Conservation (phyloP, 1,140 invertebrate species). For the Drosophila burlai region DNA sequence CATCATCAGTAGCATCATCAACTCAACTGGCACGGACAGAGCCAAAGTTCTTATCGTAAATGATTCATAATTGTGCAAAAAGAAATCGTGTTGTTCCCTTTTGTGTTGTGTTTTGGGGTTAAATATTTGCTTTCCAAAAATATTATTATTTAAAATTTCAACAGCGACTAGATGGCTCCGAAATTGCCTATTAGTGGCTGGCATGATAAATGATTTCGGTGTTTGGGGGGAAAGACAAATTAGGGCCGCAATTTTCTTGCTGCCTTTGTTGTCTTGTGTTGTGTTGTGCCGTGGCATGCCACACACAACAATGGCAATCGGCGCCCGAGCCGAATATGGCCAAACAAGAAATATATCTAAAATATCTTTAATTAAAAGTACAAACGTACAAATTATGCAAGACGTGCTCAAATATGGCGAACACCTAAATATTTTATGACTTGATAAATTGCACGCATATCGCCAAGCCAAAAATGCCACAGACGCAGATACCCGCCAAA, state of each 20-base stretch:
- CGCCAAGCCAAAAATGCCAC: slow-evolving; percentile 12
- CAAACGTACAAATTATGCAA: slow-evolving; percentile 81
- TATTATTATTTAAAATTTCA: slow-evolving; percentile 50
- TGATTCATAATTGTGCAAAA: slow-evolving; percentile 63
- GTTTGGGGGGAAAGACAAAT: slow-evolving; percentile 45
- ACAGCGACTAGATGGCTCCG: slow-evolving; percentile 43
- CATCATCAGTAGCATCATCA: slow-evolving; percentile 38
- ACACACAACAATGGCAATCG: slow-evolving; percentile 33
- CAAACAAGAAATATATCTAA: slow-evolving; percentile 66
- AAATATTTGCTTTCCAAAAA: slow-evolving; percentile 62
- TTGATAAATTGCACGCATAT: slow-evolving; percentile 63
- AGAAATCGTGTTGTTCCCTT: slow-evolving; percentile 34
- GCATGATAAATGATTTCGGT: slow-evolving; percentile 51
- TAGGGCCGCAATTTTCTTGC: slow-evolving; percentile 47
- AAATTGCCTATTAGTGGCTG: slow-evolving; percentile 55
- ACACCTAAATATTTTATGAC: slow-evolving; percentile 80
- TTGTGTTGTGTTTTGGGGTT: slow-evolving; percentile 36
- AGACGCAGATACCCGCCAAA: slow-evolving; percentile 10
- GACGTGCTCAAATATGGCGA: slow-evolving; percentile 79
- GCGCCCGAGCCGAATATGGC: slow-evolving; percentile 57
- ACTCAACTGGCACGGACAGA: slow-evolving; percentile 16
- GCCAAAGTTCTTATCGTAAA: slow-evolving; percentile 53
- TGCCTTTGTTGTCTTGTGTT: not conserved
- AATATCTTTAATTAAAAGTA: slow-evolving; percentile 81
- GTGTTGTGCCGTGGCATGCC: slow-evolving; percentile 26